A percentile compares a stretch with the other conserved stretches of the same genome.
Evolutionary conservation across 2,888 invertebrate genomes (phyloP).

Genomic region (Dryobotodes eremita): DNA sequence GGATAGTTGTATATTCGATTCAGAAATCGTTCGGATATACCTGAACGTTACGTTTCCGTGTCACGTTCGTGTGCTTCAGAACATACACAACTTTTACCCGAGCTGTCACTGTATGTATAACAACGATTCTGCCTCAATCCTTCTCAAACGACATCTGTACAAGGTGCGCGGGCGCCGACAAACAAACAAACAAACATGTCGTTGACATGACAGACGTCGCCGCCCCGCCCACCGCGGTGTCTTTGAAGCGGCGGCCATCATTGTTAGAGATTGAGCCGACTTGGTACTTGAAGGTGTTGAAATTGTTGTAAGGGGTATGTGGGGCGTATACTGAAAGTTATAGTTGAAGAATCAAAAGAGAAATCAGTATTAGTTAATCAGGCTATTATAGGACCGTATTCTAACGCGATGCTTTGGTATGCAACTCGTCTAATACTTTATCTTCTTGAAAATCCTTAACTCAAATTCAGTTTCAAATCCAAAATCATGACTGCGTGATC

Average conservation of each 20-base stretch:
- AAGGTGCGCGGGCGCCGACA: slow-evolving; percentile 63
- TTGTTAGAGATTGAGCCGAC: slow-evolving; percentile 18
- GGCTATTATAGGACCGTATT: too few relatives aligned
- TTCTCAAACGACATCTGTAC: slow-evolving; percentile 62
- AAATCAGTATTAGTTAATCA: neutral
- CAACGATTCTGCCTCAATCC: slow-evolving; percentile 13
- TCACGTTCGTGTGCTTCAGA: too few relatives aligned
- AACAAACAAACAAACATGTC: slow-evolving; percentile 73
- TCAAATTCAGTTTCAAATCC: neutral
- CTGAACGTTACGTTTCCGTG: too few relatives aligned
- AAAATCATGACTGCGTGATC: neutral
- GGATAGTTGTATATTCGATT: too few relatives aligned
- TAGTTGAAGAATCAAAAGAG: slow-evolving; percentile 4
- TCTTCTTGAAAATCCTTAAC: too few relatives aligned
- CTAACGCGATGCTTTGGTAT: neutral
- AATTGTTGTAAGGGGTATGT: slow-evolving; percentile 1
- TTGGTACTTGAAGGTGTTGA: slow-evolving; percentile 31
- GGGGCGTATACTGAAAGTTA: slow-evolving; percentile 30
- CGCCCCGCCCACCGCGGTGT: slow-evolving; percentile 65
- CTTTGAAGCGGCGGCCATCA: slow-evolving; percentile 27
- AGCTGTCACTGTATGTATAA: slow-evolving; percentile 11
- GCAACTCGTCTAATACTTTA: too few relatives aligned
- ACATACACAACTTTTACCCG: too few relatives aligned
- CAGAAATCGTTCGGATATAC: too few relatives aligned
- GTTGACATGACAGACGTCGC: slow-evolving; percentile 60